Evolutionary conservation across 2,888 invertebrate species (phyloP).

Genomic region (Neoascia interrupta): DNA sequence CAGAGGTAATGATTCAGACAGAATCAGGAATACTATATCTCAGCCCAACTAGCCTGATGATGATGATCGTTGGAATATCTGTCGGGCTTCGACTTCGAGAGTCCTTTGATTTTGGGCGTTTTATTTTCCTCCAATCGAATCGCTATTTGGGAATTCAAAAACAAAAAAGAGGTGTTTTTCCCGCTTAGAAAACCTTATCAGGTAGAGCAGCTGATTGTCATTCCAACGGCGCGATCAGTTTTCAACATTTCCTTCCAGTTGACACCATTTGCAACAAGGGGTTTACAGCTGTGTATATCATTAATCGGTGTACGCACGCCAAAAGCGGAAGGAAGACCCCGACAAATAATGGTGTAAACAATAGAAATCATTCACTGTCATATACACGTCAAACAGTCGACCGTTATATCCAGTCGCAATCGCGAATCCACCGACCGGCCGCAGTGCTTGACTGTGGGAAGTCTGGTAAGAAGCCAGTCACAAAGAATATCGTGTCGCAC

Average conservation of each 20-base stretch:
- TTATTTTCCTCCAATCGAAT: slow-evolving; percentile 10
- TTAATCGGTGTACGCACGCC: slow-evolving; percentile 8
- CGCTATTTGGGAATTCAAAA: slow-evolving; percentile 25
- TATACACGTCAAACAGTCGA: slow-evolving; percentile 44
- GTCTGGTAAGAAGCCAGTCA: slow-evolving; percentile 53
- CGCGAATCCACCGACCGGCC: slow-evolving; percentile 19
- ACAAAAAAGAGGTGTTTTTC: too few species aligned
- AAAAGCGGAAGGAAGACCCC: slow-evolving; percentile 66
- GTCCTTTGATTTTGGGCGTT: slow-evolving; percentile 43
- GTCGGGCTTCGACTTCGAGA: too few species aligned
- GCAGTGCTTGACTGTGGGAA: slow-evolving; percentile 33
- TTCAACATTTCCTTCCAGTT: slow-evolving; percentile 63
- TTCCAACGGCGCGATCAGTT: slow-evolving; percentile 57
- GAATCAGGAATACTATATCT: slow-evolving; percentile 62
- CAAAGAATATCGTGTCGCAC: slow-evolving; percentile 41
- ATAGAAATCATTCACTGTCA: slow-evolving; percentile 61
- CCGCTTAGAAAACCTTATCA: slow-evolving; percentile 58
- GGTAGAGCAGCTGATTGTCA: slow-evolving; percentile 49
- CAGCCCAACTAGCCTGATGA: slow-evolving; percentile 61
- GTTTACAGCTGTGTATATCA: too few species aligned
- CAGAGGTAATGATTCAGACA: slow-evolving; percentile 68
- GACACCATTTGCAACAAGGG: slow-evolving; percentile 61
- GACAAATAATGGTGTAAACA: slow-evolving; percentile 67
- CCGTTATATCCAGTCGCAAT: slow-evolving; percentile 23
- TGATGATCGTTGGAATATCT: slow-evolving; percentile 60